These are phyloP conservation scores for Doris montereyensis DNA, from an alignment of 2,888 invertebrate genomes.

Conservation along the genomic window DNA sequence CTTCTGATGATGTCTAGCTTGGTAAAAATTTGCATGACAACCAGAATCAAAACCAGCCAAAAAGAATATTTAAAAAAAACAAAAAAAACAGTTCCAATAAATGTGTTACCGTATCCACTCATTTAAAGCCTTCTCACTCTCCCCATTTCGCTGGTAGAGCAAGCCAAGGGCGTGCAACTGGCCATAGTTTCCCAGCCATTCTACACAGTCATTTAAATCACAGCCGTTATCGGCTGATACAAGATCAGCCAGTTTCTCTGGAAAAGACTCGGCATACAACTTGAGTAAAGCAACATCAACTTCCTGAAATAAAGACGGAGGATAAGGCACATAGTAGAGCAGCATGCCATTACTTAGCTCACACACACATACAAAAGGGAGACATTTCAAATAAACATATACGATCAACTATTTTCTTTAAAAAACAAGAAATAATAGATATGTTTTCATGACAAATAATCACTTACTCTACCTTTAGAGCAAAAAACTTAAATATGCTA, in stretches of 20 bases:
- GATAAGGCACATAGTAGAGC: no score
- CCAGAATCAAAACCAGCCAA: not conserved
- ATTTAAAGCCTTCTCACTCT: constrained; percentile 72
- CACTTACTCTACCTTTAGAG: no score
- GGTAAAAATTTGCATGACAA: no score
- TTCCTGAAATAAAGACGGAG: constrained; percentile 62
- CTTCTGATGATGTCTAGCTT: no score
- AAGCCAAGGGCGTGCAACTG: constrained; percentile 73
- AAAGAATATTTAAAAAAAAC: not conserved
- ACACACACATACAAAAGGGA: no score
- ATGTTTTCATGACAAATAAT: no score
- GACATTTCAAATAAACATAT: no score
- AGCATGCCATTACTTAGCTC: no score
- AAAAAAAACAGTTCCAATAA: constrained; percentile 10
- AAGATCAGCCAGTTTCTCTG: constrained; percentile 66
- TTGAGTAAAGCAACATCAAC: constrained; percentile 74
- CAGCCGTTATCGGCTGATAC: constrained; percentile 65
- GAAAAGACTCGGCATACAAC: constrained; percentile 71
- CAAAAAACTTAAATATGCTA: no score
- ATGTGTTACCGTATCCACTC: constrained; percentile 72
- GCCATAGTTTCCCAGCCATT: constrained; percentile 70
- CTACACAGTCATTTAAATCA: constrained; percentile 73
- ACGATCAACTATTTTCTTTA: no score
- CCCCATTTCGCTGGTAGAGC: constrained; percentile 70
- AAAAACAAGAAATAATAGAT: no score